Percentiles rank a stretch among this genome's conserved stretches.
phyloP scores from a whole-genome alignment of 2,113 vertebrate genomes.

The Lanius ludovicianus region DNA sequence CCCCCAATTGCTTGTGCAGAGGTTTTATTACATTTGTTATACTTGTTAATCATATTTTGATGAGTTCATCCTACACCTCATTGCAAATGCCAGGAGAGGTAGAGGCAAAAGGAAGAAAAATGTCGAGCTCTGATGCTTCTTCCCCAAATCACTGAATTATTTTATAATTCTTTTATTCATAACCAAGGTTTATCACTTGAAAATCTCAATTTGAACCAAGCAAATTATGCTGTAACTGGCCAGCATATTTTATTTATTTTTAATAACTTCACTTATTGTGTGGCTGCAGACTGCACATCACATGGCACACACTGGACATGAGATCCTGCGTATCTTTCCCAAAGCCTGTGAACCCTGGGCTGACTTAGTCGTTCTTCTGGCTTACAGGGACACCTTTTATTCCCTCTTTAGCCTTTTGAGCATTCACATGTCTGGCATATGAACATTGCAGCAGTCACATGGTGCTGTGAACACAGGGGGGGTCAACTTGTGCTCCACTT shows the following conservation, averaged over 20 bases:
- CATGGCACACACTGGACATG: background rate
- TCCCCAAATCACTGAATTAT: background rate
- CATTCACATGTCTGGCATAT: slow-evolving; percentile 13
- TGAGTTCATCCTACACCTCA: background rate
- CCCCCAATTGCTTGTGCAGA: background rate
- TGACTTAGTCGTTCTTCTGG: background rate
- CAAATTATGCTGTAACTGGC: background rate
- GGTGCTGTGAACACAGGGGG: background rate
- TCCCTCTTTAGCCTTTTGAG: background rate
- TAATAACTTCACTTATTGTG: background rate
- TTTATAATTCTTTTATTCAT: background rate
- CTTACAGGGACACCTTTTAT: background rate
- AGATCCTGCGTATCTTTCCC: background rate
- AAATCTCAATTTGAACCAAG: background rate
- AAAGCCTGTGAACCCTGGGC: background rate
- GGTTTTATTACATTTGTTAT: background rate
- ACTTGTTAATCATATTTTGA: background rate
- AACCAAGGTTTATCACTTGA: background rate
- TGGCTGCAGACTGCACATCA: background rate
- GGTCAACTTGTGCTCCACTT: background rate
- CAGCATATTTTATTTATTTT: background rate
- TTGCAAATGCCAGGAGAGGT: background rate
- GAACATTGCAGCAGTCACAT: background rate
- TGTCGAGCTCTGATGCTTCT: background rate
- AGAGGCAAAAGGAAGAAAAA: background rate